Base-by-base conservation (phyloP, 2,888 invertebrate genomes). In the Calameuta filiformis region DNA sequence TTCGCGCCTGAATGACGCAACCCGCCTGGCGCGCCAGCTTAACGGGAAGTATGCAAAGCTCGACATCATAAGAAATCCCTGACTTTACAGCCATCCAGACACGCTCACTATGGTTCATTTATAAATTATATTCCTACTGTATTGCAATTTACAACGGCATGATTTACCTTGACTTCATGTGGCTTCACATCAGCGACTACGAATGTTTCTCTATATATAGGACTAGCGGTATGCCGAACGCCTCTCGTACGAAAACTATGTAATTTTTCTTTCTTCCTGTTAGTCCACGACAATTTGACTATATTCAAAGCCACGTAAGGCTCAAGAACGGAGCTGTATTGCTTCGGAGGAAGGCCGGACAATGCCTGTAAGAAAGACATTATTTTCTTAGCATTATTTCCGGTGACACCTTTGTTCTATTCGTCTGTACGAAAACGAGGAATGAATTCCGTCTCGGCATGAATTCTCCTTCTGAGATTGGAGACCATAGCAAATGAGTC, bases 201-300 rank as follows among this genome's bases (percentile, higher is more conserved):
- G 84, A 92, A 92, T 74, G 91, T 90, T 84, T 92, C 92, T 79
- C 90, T 89, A 83, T 91, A 92, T 81, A 91, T 88, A 34, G 92
- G 92, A 82, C 88, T 92, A 74, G 90, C 90, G 4, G 92, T 91
- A 82, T 92, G 92, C 69, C 90, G 86, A 75, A 91, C 87, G 37
- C 90, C 88, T 80, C 91, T 89, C 40, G 92, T 92, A 82, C 90
- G 87, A 73, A 92, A 91, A 80, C 88, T 90, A 81, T 92, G 90
- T 76, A 92, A 81, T 78, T 90, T 90, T 77, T 89, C 87, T n/a
- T 86, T 89, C 75, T 89, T 91, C 77, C 90, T 84, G 75, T 89
- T 86, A 11, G 89, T 86, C 92, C 92, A 92, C 30, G 89, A 87
- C 79, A 89, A 85, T 78, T 90, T 91, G 35, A 89, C 82, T 34